phyloP scores from a whole-genome alignment of 2,797 vertebrate genomes.

The Helostoma temminkii region DNA sequence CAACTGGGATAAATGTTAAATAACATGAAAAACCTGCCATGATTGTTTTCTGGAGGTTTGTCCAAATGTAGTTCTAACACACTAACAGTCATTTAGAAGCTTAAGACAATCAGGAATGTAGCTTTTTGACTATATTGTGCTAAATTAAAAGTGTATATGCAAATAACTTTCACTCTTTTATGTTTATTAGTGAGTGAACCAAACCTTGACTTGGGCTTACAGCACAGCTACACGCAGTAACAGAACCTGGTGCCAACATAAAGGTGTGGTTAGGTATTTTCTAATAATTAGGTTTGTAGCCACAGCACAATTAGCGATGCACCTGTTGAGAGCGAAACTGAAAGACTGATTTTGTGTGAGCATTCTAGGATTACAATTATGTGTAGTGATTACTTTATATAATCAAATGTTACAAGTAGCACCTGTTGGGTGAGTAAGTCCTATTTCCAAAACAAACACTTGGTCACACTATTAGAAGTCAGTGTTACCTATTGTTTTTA shows the following conservation, averaged over 20 bases:
- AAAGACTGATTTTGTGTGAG: background rate
- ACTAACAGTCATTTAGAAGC: background rate
- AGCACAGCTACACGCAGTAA: background rate
- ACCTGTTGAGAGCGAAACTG: constrained; percentile 45
- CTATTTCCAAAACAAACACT: constrained; percentile 35
- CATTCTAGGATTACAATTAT: background rate
- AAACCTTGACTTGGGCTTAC: background rate
- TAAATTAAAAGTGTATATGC: no score
- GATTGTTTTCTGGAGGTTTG: background rate
- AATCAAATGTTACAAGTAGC: background rate
- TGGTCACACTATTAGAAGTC: background rate
- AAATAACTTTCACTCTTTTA: background rate
- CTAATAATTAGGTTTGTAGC: constrained; percentile 11
- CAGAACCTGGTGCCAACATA: constrained; percentile 6
- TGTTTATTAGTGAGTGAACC: background rate
- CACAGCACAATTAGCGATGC: constrained; percentile 12
- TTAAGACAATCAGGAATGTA: background rate
- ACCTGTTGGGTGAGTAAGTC: background rate
- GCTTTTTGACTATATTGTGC: background rate
- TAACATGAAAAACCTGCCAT: background rate
- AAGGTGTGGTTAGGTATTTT: constrained; percentile 22
- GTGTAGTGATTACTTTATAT: background rate
- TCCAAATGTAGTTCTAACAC: no score
- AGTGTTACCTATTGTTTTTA: background rate
- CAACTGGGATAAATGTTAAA: background rate